phyloP scores from a whole-genome alignment of 2,888 invertebrate genomes.

The Agrotis exclamationis region DNA sequence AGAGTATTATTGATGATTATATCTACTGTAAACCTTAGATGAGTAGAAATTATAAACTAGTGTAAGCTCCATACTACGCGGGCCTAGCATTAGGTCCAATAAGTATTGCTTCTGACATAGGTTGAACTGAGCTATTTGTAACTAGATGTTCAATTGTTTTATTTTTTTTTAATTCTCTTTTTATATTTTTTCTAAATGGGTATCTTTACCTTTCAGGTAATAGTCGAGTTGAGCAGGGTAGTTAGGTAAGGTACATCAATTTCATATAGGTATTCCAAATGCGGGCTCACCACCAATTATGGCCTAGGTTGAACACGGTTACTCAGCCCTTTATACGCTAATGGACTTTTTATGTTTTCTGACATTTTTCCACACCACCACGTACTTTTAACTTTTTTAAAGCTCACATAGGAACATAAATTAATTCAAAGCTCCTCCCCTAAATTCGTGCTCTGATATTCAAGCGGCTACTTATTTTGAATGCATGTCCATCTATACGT shows the following conservation, averaged over 20 bases:
- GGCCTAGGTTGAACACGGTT: conserved; percentile 45
- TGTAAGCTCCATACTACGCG: too few species aligned
- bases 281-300: conserved; percentile 65
- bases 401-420: conserved; percentile 54
- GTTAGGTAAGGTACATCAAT: conserved; percentile 47
- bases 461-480: conserved; percentile 60
- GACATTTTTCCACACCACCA: conserved; percentile 70
- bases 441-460: conserved; percentile 58
- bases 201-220: not conserved
- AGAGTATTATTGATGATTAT: too few species aligned
- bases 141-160: conserved; percentile 4
- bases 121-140: too few species aligned
- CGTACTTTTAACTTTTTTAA: conserved; percentile 54
- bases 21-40: too few species aligned
- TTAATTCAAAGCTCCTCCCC: conserved; percentile 58
- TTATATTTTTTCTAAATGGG: not conserved
- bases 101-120: too few species aligned
- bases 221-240: conserved; percentile 4
- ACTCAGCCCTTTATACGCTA: conserved; percentile 66
- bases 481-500: conserved; percentile 42
- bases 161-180: not conserved
- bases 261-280: conserved; percentile 41
- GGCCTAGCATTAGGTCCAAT: too few species aligned
- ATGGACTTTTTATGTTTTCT: conserved; percentile 79
- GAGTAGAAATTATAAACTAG: conserved; percentile 8